A percentile compares a stretch with the other conserved stretches of the same genome.
These are phyloP conservation scores for Arizona elegans DNA, from an alignment of 2,113 vertebrate genomes.

Conservation along the genomic window DNA sequence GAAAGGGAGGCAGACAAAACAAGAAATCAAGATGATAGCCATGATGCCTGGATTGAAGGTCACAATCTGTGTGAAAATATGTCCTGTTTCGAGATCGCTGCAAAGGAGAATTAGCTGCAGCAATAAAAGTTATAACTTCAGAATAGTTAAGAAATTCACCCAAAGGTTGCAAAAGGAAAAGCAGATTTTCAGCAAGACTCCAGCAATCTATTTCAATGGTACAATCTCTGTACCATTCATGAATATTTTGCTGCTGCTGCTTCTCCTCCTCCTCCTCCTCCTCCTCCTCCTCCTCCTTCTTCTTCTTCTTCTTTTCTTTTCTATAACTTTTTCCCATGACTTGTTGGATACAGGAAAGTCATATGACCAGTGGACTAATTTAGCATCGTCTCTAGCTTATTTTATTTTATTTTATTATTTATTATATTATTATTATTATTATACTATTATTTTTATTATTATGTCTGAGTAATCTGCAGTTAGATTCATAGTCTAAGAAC, in stretches of 20 bases:
- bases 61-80: not conserved
- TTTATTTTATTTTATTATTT: too few species aligned
- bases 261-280: too few species aligned
- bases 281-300: too few species aligned
- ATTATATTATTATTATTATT: too few species aligned
- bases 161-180: not conserved
- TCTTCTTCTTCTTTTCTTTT: too few species aligned
- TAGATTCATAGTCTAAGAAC: not conserved
- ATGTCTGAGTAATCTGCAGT: not conserved
- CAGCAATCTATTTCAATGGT: too few species aligned
- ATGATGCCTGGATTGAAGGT: not conserved
- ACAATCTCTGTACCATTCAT: not conserved
- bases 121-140: not conserved
- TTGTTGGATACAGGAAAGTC: too few species aligned
- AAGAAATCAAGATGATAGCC: not conserved
- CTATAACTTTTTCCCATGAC: too few species aligned
- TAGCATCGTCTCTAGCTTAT: too few species aligned
- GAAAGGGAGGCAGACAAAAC: not conserved
- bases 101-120: not conserved
- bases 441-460: not conserved
- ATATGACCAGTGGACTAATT: too few species aligned
- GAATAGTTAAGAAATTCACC: not conserved
- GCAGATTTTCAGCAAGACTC: not conserved
- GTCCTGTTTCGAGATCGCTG: not conserved
- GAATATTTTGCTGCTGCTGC: not conserved